Percentiles rank a stretch among this genome's conserved stretches.
Conservation (phyloP, 2,888 invertebrate genomes). For the Ashinkailepas kermadecensis region DNA sequence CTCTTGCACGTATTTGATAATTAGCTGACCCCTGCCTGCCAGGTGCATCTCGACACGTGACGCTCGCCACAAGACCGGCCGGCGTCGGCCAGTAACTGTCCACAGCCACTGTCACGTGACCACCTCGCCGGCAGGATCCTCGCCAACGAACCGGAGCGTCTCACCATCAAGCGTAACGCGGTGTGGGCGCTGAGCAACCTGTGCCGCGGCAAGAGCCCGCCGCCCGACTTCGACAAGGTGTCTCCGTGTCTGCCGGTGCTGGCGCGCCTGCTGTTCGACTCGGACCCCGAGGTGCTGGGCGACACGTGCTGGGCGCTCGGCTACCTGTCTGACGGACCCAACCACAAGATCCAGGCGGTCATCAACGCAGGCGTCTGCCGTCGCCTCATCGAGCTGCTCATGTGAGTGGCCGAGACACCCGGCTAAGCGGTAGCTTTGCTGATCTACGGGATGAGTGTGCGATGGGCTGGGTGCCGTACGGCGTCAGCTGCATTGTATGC, state of each 20-base stretch:
- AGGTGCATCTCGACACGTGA: no score
- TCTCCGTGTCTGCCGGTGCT: slow-evolving; percentile 75
- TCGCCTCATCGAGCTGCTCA: slow-evolving; percentile 61
- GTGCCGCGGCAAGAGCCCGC: slow-evolving; percentile 94
- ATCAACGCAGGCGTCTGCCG: slow-evolving; percentile 58
- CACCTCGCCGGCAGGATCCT: slow-evolving; percentile 55
- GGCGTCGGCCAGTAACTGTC: no score
- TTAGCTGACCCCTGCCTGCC: no score
- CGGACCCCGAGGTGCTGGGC: slow-evolving; percentile 68
- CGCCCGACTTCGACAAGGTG: slow-evolving; percentile 59
- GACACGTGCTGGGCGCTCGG: slow-evolving; percentile 94
- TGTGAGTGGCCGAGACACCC: slow-evolving; percentile 29
- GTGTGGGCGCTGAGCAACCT: slow-evolving; percentile 97
- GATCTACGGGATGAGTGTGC: not conserved
- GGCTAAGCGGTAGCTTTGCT: not conserved
- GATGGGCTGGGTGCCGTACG: not conserved
- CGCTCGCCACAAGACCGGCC: no score
- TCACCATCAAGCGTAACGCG: slow-evolving; percentile 71
- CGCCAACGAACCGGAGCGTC: slow-evolving; percentile 42
- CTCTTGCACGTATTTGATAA: no score
- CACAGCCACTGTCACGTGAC: no score
- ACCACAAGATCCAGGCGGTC: slow-evolving; percentile 71
- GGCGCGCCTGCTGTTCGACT: slow-evolving; percentile 66
- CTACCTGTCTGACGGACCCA: slow-evolving; percentile 85
- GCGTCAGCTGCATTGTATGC: not conserved